Evolutionary conservation across 2,888 invertebrate species (phyloP).

Genomic region (Hirtodrosophila trivittata): DNA sequence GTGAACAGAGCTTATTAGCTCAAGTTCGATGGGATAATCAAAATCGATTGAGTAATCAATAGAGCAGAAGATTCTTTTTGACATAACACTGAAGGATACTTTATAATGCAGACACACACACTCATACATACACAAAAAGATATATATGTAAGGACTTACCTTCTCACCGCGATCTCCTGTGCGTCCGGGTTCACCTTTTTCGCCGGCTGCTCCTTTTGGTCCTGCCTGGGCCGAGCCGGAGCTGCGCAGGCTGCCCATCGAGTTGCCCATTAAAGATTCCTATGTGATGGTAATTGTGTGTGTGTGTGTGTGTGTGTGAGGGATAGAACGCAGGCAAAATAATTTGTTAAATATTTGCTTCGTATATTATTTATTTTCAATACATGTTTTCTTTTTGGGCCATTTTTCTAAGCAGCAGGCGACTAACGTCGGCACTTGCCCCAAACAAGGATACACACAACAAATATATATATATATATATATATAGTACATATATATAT

Average conservation of each 20-base stretch:
- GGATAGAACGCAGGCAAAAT: constrained; percentile 59
- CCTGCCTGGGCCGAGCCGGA: constrained; percentile 88
- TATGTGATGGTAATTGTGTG: constrained; percentile 77
- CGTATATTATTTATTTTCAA: constrained; percentile 78
- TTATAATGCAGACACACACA: constrained; percentile 48
- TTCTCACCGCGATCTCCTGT: constrained; percentile 90
- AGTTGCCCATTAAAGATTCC: constrained; percentile 87
- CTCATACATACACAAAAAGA: constrained; percentile 14
- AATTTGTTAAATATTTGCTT: constrained; percentile 80
- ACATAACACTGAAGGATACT: constrained; percentile 56
- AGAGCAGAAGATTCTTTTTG: constrained; percentile 76
- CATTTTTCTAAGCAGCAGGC: constrained; percentile 56
- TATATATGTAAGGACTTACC: constrained; percentile 84
- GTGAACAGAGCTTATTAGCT: not conserved
- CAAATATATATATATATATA: constrained; percentile 5
- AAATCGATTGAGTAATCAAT: constrained; percentile 82
- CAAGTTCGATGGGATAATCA: constrained; percentile 7
- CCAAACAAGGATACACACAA: constrained; percentile 41
- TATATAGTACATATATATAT: not conserved
- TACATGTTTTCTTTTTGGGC: constrained; percentile 55
- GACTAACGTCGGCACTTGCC: too few species aligned
- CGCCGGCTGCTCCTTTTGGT: constrained; percentile 90
- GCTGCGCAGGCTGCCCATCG: constrained; percentile 85
- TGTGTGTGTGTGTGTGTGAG: constrained; percentile 11
- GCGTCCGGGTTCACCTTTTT: constrained; percentile 87